These are phyloP conservation scores for Carapus acus DNA, from an alignment of 2,797 vertebrate species.

Conservation along the genomic window DNA sequence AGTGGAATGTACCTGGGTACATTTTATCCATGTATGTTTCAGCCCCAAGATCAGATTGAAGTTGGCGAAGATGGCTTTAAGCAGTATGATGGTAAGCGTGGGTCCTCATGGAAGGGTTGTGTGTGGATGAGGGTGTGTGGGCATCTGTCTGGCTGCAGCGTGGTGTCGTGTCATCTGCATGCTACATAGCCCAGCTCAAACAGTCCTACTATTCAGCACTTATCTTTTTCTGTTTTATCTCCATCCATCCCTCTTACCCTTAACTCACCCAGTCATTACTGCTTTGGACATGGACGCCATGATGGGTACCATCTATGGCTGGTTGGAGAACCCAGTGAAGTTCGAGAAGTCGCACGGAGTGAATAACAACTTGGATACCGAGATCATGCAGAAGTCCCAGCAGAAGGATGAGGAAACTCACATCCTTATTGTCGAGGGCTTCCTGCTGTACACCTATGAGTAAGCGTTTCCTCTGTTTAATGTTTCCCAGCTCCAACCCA, in stretches of 20 bases:
- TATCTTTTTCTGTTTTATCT: neutral
- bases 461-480: slow-evolving; percentile 40
- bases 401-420: slow-evolving; percentile 69
- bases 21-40: slow-evolving; percentile 78
- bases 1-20: slow-evolving; percentile 72
- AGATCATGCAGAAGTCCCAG: slow-evolving; percentile 65
- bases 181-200: slow-evolving; percentile 21
- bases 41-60: slow-evolving; percentile 93
- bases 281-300: slow-evolving; percentile 91
- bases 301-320: slow-evolving; percentile 87
- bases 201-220: slow-evolving; percentile 7
- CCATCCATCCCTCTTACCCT: neutral
- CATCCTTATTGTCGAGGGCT: slow-evolving; percentile 90
- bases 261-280: slow-evolving; percentile 72
- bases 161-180: slow-evolving; percentile 55
- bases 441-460: slow-evolving; percentile 86
- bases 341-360: slow-evolving; percentile 92
- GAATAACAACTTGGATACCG: slow-evolving; percentile 76
- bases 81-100: slow-evolving; percentile 91
- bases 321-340: slow-evolving; percentile 86
- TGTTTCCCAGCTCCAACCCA: too few species aligned
- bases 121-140: slow-evolving; percentile 21
- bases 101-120: slow-evolving; percentile 59
- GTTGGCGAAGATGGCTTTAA: slow-evolving; percentile 93
- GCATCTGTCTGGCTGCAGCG: slow-evolving; percentile 15